A percentile compares a stretch with the other conserved stretches of the same genome.
phyloP scores from a whole-genome alignment of 1,140 invertebrate species.

The Venustaconcha ellipsiformis region DNA sequence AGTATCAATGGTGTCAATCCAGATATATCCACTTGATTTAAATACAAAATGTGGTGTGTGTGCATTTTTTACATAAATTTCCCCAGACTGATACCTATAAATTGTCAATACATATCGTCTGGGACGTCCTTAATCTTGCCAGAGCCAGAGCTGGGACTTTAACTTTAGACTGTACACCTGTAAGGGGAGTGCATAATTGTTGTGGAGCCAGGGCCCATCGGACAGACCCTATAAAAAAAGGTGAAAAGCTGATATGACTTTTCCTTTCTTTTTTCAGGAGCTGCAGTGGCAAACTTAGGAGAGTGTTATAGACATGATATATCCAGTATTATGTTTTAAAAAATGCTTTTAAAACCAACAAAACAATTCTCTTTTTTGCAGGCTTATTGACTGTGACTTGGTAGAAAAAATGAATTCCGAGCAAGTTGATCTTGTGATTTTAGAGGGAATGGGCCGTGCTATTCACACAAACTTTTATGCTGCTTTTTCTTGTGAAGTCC shows the following conservation, averaged over 20 bases:
- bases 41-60: no score
- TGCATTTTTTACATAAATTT: no score
- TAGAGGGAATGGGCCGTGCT: slow-evolving; percentile 97
- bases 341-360: background rate
- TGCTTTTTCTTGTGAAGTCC: slow-evolving; percentile 87
- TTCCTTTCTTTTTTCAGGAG: background rate
- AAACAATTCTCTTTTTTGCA: slow-evolving; percentile 66
- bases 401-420: slow-evolving; percentile 80
- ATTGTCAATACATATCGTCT: no score
- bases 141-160: background rate
- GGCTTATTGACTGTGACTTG: slow-evolving; percentile 78
- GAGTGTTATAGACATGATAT: background rate
- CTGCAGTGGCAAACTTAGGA: background rate
- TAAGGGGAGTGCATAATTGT: background rate
- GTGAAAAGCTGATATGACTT: background rate
- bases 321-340: background rate
- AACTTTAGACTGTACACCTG: background rate
- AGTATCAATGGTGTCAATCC: no score
- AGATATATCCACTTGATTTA: no score
- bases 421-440: slow-evolving; percentile 87
- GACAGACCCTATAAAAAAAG: background rate
- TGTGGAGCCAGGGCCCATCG: background rate
- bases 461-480: slow-evolving; percentile 95
- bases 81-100: no score
- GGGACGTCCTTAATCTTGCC: no score